phyloP scores from a whole-genome alignment of 1,140 invertebrate genomes.

The Drosophila eugracilis region DNA sequence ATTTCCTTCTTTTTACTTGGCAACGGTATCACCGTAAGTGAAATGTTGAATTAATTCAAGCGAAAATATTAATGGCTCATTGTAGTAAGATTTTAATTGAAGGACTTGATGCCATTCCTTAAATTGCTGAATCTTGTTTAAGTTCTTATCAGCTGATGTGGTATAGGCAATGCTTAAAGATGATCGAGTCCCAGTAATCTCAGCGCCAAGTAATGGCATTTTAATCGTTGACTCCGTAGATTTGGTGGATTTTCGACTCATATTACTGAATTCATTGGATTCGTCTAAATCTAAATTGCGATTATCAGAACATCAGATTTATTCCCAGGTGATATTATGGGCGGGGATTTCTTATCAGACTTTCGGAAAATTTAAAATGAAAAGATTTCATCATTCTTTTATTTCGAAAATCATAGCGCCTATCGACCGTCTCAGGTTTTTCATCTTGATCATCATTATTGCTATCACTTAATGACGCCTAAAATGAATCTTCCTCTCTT shows the following conservation, averaged over 20 bases:
- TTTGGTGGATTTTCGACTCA: background rate
- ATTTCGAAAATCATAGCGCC: conserved; percentile 45
- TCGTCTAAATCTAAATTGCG: conserved; percentile 51
- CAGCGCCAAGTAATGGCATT: conserved; percentile 9
- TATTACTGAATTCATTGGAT: conserved; percentile 9
- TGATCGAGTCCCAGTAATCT: conserved; percentile 63
- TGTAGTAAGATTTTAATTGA: conserved; percentile 89
- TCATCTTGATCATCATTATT: conserved; percentile 1
- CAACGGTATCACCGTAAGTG: no score
- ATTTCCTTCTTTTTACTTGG: conserved; percentile 7
- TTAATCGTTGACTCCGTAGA: background rate
- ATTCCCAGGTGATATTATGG: conserved; percentile 16
- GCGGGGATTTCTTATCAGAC: conserved; percentile 9
- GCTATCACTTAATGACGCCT: conserved; percentile 29
- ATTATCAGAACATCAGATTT: conserved; percentile 65
- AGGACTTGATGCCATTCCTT: conserved; percentile 92
- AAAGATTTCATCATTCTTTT: conserved; percentile 71
- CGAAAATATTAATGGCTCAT: conserved; percentile 92
- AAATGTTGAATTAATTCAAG: conserved; percentile 88
- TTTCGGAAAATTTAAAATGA: conserved; percentile 53
- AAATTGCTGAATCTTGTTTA: conserved; percentile 86
- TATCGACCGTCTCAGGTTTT: background rate
- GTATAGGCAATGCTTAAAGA: background rate
- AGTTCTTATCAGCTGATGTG: background rate
- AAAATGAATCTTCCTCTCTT: conserved; percentile 15